Conservation (phyloP, 2,797 vertebrate species). For the Sternotherus odoratus region DNA sequence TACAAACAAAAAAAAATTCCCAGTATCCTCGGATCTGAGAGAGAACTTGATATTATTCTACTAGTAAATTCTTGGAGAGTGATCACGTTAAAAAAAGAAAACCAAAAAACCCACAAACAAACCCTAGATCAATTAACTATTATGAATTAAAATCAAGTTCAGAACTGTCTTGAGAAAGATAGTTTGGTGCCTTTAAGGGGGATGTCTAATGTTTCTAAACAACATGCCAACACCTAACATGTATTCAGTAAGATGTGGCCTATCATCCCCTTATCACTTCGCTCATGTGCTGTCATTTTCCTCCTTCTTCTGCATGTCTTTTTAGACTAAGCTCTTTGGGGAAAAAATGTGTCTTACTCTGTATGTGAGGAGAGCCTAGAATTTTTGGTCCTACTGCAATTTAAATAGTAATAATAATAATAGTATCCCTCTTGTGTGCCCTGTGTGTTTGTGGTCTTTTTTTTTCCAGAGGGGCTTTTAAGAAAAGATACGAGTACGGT, state of each 20-base stretch:
- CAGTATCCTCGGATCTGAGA: neutral
- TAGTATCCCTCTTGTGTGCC: neutral
- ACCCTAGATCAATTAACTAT: neutral
- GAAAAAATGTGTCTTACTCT: neutral
- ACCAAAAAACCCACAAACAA: neutral
- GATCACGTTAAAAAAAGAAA: neutral
- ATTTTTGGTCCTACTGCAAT: neutral
- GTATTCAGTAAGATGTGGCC: neutral
- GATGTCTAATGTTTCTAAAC: neutral
- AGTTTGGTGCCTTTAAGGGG: neutral
- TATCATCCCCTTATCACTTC: neutral
- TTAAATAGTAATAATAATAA: neutral
- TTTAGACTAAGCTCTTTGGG: fast-evolving
- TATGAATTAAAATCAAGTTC: neutral
- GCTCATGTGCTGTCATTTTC: neutral
- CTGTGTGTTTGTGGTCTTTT: neutral
- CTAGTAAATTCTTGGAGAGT: neutral
- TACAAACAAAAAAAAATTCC: neutral
- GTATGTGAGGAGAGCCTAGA: neutral
- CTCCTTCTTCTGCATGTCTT: neutral
- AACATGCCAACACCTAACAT: neutral
- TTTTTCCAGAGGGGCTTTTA: neutral
- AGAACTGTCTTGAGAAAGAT: neutral
- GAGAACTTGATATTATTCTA: neutral
- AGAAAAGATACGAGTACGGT: neutral